Conservation (phyloP, 1,140 invertebrate genomes). For the Ganaspis sp. region DNA sequence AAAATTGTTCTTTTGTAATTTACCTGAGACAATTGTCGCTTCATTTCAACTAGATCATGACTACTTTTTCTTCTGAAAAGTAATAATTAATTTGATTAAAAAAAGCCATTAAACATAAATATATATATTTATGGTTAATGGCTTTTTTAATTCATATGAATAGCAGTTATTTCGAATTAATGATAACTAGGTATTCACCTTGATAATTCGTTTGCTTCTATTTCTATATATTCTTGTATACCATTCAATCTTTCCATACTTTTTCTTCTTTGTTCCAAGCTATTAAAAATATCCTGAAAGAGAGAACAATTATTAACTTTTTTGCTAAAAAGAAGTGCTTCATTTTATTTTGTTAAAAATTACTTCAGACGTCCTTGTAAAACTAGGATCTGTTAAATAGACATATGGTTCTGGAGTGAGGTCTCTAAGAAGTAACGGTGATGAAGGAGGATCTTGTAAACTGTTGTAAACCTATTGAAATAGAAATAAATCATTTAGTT, state of each 20-base stretch:
- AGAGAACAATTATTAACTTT: not conserved
- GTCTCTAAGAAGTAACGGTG: conserved; percentile 67
- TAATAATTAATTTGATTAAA: conserved; percentile 19
- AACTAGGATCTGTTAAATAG: conserved; percentile 70
- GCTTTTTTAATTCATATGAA: too few species aligned
- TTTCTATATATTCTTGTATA: conserved; percentile 64
- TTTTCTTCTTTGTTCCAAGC: conserved; percentile 70
- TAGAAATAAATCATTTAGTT: not conserved
- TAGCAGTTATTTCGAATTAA: not conserved
- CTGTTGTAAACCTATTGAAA: conserved; percentile 70
- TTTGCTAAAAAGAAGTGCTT: not conserved
- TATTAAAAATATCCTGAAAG: conserved; percentile 72
- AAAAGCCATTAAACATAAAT: too few species aligned
- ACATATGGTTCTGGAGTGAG: conserved; percentile 66
- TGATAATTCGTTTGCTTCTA: conserved; percentile 55
- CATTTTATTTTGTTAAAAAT: conserved; percentile 5
- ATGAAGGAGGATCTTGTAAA: conserved; percentile 71
- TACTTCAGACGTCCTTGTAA: conserved; percentile 75
- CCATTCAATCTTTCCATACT: conserved; percentile 71
- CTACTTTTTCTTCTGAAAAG: conserved; percentile 62
- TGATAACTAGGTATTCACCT: conserved; percentile 54
- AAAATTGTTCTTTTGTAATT: too few species aligned
- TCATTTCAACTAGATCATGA: conserved; percentile 67
- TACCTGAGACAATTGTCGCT: conserved; percentile 67
- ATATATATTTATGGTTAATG: too few species aligned